Evolutionary conservation across 2,113 vertebrate species (phyloP).

Genomic region (Eira barbara): DNA sequence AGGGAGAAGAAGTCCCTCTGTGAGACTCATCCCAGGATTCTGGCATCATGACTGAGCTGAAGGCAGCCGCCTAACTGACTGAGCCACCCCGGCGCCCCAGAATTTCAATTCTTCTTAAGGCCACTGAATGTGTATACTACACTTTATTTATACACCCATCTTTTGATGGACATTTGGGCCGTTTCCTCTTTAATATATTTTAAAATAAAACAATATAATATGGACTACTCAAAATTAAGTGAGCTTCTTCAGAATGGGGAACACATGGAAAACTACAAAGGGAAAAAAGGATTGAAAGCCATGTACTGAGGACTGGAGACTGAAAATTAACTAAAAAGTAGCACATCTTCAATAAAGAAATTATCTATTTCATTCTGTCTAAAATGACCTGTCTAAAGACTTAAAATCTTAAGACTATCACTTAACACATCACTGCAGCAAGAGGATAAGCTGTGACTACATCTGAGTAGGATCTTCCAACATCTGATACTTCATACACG

Average conservation of each 20-base stretch:
- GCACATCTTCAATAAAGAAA: not conserved
- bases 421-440: not conserved
- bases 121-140: not conserved
- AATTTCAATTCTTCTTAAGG: not conserved
- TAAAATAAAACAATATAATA: not conserved
- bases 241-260: constrained; percentile 23
- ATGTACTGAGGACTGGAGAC: not conserved
- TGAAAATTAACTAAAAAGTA: not conserved
- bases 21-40: too few species aligned
- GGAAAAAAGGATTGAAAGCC: not conserved
- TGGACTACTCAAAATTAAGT: not conserved
- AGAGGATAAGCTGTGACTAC: not conserved
- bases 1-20: too few species aligned
- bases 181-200: not conserved
- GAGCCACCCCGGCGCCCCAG: too few species aligned
- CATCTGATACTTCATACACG: not conserved
- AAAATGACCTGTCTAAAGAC: not conserved
- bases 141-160: not conserved
- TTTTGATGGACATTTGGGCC: not conserved
- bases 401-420: not conserved
- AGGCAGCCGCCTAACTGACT: too few species aligned
- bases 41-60: too few species aligned
- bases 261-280: not conserved
- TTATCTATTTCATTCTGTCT: not conserved
- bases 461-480: not conserved